A percentile compares a stretch with the other conserved stretches of the same genome.
These are phyloP conservation scores for Chaetodon auriga DNA, from an alignment of 2,113 vertebrate genomes.

Conservation along the genomic window DNA sequence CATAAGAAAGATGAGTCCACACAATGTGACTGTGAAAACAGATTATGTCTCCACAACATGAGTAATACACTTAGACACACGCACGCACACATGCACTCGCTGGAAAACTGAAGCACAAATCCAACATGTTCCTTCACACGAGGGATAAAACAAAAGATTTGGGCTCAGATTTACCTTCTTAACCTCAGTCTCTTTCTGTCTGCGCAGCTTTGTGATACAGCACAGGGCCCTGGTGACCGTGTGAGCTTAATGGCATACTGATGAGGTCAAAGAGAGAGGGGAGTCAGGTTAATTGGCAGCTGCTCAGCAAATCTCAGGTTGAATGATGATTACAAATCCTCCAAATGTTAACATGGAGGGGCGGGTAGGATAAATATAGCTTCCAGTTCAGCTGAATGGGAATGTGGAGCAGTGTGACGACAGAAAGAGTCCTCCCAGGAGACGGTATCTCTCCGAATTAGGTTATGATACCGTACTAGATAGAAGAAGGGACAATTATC, in stretches of 20 bases:
- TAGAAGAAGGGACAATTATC: constrained; percentile 74
- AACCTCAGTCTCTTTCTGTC: constrained; percentile 17
- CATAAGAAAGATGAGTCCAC: too few relatives aligned
- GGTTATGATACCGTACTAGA: constrained; percentile 76
- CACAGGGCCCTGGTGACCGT: constrained; percentile 74
- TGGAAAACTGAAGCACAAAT: constrained; percentile 4
- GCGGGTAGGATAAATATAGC: constrained; percentile 79
- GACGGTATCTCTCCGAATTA: constrained; percentile 78
- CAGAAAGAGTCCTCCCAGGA: constrained; percentile 70
- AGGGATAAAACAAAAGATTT: constrained; percentile 14
- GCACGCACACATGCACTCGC: background rate
- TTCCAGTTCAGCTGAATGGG: constrained; percentile 63
- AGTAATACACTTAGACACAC: background rate
- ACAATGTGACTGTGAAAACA: too few relatives aligned
- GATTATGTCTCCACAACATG: too few relatives aligned
- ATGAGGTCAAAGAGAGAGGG: constrained; percentile 82
- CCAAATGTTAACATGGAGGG: constrained; percentile 72
- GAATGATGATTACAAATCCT: constrained; percentile 83
- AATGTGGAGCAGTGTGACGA: constrained; percentile 65
- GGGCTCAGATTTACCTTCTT: constrained; percentile 15
- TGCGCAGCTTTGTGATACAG: constrained; percentile 59
- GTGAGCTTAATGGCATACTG: constrained; percentile 75
- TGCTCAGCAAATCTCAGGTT: constrained; percentile 82
- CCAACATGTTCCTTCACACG: background rate
- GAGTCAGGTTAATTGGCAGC: constrained; percentile 84